phyloP scores from a whole-genome alignment of 2,797 vertebrate species.

The Botia almorhae region DNA sequence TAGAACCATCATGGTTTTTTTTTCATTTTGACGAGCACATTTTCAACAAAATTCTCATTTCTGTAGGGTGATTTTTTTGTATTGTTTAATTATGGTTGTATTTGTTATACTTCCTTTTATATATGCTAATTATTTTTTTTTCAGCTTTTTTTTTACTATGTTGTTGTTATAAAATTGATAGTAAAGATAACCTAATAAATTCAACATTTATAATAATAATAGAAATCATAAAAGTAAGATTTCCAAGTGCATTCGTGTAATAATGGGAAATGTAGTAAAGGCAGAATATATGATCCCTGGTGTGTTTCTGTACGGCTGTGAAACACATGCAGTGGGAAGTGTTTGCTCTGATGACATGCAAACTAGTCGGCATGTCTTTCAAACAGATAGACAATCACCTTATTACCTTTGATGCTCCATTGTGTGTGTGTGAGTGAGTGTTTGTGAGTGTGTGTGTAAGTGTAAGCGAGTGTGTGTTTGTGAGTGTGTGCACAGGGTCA shows the following conservation, averaged over 20 bases:
- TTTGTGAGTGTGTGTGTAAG: too few species aligned
- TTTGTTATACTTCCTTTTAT: background rate
- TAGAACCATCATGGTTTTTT: background rate
- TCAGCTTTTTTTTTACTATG: too few species aligned
- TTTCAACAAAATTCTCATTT: background rate
- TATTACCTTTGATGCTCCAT: conserved; percentile 56
- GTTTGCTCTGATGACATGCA: conserved; percentile 51
- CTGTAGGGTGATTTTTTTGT: background rate
- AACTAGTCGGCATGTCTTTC: conserved; percentile 51
- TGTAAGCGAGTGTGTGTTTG: conserved; percentile 28
- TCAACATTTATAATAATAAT: background rate
- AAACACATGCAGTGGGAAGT: too few species aligned
- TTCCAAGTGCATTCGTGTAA: background rate
- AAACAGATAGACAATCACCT: conserved; percentile 49
- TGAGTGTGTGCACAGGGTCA: conserved; percentile 46
- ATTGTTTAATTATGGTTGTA: background rate
- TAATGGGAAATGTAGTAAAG: too few species aligned
- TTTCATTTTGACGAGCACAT: background rate
- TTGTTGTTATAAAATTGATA: background rate
- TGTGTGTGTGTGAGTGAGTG: conserved; percentile 30
- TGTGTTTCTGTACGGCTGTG: too few species aligned
- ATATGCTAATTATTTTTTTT: background rate
- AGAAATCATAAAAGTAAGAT: background rate
- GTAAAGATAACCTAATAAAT: background rate
- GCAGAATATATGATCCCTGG: too few species aligned